Base-by-base conservation (phyloP, 2,797 vertebrate genomes). In the Mormyrops boulengeri region DNA sequence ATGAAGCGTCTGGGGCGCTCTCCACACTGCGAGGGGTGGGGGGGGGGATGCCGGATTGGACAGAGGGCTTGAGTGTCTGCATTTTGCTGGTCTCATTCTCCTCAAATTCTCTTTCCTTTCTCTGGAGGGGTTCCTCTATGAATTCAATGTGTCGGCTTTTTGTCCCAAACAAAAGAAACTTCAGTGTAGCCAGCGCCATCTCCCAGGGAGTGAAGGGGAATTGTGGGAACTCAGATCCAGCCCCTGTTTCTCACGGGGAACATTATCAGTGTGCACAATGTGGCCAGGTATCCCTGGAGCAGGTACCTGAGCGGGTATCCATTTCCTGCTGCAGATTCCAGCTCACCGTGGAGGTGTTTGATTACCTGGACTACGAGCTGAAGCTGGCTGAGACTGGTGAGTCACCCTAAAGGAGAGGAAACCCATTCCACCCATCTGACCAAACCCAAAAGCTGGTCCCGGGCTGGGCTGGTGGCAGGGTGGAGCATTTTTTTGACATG, bases 321-420 rank as follows among this genome's bases (percentile, higher is more conserved):
- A 38, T 90, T 94, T 94, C 93, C 87, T 91, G 91, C 92, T 88
- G 91, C 93, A 99, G 99, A 93, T 99, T 99, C 95, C 99, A 99
- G 96, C 97, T 99, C 92, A 98, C 98, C 0, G 97, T 99, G 2
- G 98, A 99, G 96, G 96, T 99, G 95, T 99, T 99, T 34, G 99
- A 99, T 95, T 99, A 99, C 95, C 94, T 99, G 97, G 98, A 99
- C 82, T 89, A 95, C 0, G 99, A 99, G 94, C 97, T 99, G 93
- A 97, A 96, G 94, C 94, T 99, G 89, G 96, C 98, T 0, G 98
- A 99, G 91, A 96, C 97, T 94, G 99, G 99, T 99, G 93, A 96
- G 96, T 90, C 22, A 9, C 17, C 86, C 85, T 91, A 49, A 41
- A 82, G 38, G 77, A 7, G 41, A 47, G 38, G 41, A 12, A 82